Evolutionary conservation across 2,888 invertebrate genomes (phyloP).

Genomic region (Melanargia galathea): DNA sequence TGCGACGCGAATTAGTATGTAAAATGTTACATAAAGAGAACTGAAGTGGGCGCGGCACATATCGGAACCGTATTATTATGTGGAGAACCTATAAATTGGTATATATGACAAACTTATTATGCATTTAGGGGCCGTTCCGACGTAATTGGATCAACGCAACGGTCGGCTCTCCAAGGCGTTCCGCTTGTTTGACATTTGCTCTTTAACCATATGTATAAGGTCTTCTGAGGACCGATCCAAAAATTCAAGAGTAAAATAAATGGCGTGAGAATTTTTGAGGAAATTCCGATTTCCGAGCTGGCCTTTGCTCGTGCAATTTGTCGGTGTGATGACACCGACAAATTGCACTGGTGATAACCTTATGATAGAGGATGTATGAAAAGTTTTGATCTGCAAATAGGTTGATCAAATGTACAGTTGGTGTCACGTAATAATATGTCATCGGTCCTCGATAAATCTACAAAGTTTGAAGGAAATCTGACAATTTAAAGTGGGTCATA

Average conservation of each 20-base stretch:
- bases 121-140: conserved; percentile 34
- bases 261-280: conserved; percentile 14
- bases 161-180: conserved; percentile 35
- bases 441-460: too few relatives aligned
- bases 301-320: not conserved
- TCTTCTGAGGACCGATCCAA: conserved; percentile 26
- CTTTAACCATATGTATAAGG: conserved; percentile 34
- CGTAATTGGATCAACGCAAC: conserved; percentile 40
- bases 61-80: conserved; percentile 23
- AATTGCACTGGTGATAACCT: too few relatives aligned
- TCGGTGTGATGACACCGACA: not conserved
- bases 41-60: conserved; percentile 31
- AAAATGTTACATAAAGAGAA: conserved; percentile 19
- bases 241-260: conserved; percentile 17
- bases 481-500: too few relatives aligned
- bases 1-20: conserved; percentile 16
- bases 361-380: not conserved
- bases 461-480: too few relatives aligned
- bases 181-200: conserved; percentile 38
- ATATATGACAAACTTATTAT: conserved; percentile 36
- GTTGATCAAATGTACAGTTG: too few relatives aligned
- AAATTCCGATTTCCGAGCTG: conserved; percentile 17
- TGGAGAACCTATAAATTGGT: conserved; percentile 30
- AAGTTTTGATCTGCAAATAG: too few relatives aligned
- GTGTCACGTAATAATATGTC: too few relatives aligned